Base-by-base conservation (phyloP, 2,797 vertebrate species). In the Tauraco hartlaubi region DNA sequence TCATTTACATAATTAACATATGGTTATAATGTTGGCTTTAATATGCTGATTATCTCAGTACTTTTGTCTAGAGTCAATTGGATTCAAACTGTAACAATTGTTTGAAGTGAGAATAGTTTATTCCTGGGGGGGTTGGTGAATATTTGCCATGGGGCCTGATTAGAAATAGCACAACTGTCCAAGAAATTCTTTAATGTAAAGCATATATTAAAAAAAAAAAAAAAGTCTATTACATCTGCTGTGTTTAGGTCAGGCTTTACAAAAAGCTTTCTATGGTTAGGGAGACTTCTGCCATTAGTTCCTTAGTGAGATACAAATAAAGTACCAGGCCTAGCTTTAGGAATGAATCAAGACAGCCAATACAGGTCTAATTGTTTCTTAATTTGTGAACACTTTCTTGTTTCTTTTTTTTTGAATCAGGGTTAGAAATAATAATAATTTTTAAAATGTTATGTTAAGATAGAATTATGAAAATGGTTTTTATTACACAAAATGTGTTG, bases 1-100 rank as follows among this genome's bases (percentile, higher is more conserved):
- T 99, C 98, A 99, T 99, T 99, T 99, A 99, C 99, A 99, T 99
- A 99, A 99, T 99, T 99, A 99, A 99, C 99, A 99, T 99, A 99
- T 99, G 99, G 99, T 99, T 99, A 98, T 98, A 98, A 98, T 98
- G 98, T 99, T 99, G 98, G 97, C 98, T 99, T 99, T 99, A 99
- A 99, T 99, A 98, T 99, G 98, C 98, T 98, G 98, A 99, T 99
- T 98, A 99, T 98, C 98, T 98, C 97, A 95, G 97, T 98, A 98
- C 98, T 98, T 98, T 98, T 98, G 98, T 99, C 98, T 98, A 88
- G 98, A 99, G 98, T 99, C 98, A 98, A 98, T 98, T 98, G 98
- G 98, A 98, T 98, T 98, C 98, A 98, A 98, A 98, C 98, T 98
- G 98, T 98, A 98, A 97, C 97, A 98, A 98, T 98, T 98, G 98